phyloP scores from a whole-genome alignment of 1,140 invertebrate species.

The Dinothrombium tinctorium region DNA sequence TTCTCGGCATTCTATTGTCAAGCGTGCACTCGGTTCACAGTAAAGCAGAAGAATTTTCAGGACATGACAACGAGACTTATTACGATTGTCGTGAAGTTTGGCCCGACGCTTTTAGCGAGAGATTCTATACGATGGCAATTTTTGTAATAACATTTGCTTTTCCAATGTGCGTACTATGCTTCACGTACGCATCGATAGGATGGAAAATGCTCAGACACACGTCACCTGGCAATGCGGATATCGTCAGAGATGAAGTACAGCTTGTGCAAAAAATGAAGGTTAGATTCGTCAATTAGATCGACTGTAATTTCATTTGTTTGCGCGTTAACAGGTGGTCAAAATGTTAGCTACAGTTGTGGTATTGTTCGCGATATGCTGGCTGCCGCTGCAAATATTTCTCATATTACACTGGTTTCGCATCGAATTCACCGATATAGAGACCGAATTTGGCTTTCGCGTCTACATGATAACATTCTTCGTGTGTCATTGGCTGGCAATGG shows the following conservation, averaged over 20 bases:
- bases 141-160: conserved; percentile 27
- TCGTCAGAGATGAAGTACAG: conserved; percentile 23
- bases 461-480: conserved; percentile 24
- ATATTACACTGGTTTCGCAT: conserved; percentile 19
- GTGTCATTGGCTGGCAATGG: conserved; percentile 24
- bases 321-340: conserved; percentile 27
- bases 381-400: conserved; percentile 26
- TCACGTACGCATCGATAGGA: conserved; percentile 25
- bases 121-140: conserved; percentile 22
- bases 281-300: neutral
- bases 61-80: conserved; percentile 16
- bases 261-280: conserved; percentile 28
- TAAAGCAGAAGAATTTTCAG: conserved; percentile 17
- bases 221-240: conserved; percentile 27
- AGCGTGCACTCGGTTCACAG: conserved; percentile 24
- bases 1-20: conserved; percentile 21
- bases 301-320: neutral
- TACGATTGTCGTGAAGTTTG: conserved; percentile 22
- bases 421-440: conserved; percentile 11
- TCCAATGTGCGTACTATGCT: conserved; percentile 25
- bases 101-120: conserved; percentile 12
- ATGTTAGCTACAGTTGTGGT: conserved; percentile 29
- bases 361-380: conserved; percentile 30
- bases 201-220: conserved; percentile 24
- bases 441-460: conserved; percentile 15